Conservation (phyloP, 2,797 vertebrate species). For the Sebastolobus altivelis region DNA sequence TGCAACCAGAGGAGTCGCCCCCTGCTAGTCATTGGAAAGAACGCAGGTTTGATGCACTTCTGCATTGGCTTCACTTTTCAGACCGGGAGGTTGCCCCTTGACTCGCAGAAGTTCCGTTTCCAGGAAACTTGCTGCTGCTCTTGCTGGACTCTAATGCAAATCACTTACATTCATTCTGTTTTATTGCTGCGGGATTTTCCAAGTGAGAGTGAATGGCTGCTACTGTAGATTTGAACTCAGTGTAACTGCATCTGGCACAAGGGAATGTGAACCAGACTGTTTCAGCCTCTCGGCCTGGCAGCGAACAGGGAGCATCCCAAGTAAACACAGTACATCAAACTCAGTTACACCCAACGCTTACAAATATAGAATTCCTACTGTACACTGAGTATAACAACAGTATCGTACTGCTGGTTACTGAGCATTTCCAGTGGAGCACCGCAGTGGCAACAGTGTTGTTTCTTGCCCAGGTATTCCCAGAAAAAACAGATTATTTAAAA, state of each 20-base stretch:
- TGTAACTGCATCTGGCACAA: conserved; percentile 37
- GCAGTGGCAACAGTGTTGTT: too few relatives aligned
- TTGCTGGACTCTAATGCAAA: neutral
- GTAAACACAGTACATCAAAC: conserved; percentile 32
- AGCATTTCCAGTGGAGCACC: conserved; percentile 3
- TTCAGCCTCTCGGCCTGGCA: conserved; percentile 40
- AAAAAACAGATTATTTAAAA: neutral
- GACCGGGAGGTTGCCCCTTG: accelerated
- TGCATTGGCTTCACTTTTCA: too few relatives aligned
- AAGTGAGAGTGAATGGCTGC: conserved; percentile 43
- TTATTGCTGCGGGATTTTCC: conserved; percentile 14
- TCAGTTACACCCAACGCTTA: conserved; percentile 66
- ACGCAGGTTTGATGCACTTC: too few relatives aligned
- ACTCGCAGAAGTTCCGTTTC: neutral
- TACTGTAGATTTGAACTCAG: conserved; percentile 29
- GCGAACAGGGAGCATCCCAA: conserved; percentile 38
- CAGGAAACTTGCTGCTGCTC: conserved; percentile 18
- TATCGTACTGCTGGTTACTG: conserved; percentile 22
- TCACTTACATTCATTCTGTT: neutral
- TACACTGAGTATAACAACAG: conserved; percentile 29
- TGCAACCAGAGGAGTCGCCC: too few relatives aligned
- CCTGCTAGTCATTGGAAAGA: too few relatives aligned
- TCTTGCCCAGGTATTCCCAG: conserved; percentile 10
- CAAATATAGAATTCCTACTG: conserved; percentile 54
- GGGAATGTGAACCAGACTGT: conserved; percentile 56